A percentile compares a stretch with the other conserved stretches of the same genome.
phyloP scores from a whole-genome alignment of 2,797 vertebrate species.

The Dicrostonyx torquatus region DNA sequence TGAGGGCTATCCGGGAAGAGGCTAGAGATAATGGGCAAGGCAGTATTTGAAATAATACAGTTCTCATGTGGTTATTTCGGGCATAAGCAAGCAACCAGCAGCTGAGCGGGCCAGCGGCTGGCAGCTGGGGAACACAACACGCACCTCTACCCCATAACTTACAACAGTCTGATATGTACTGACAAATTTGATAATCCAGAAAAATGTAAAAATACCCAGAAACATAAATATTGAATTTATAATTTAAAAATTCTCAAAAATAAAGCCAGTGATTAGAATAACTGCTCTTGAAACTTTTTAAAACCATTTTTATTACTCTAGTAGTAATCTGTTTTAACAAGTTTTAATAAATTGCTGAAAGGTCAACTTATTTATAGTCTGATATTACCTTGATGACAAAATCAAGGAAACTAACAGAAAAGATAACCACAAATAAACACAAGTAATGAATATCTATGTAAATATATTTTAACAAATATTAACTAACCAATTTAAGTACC shows the following conservation, averaged over 20 bases:
- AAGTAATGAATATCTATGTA: background rate
- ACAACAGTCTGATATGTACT: background rate
- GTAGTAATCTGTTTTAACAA: background rate
- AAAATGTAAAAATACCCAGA: background rate
- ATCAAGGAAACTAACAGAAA: background rate
- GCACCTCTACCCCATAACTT: no score
- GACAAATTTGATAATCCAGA: background rate
- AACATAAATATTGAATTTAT: background rate
- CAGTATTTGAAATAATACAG: no score
- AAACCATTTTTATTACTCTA: background rate
- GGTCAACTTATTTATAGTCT: background rate
- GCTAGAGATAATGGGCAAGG: no score
- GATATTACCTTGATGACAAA: background rate
- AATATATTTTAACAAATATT: background rate
- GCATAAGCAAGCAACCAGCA: no score
- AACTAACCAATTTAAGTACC: background rate
- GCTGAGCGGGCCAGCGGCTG: no score
- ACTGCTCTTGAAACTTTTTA: background rate
- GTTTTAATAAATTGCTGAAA: background rate
- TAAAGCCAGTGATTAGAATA: background rate
- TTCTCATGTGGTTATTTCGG: no score
- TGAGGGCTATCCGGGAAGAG: no score
- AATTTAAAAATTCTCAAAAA: background rate
- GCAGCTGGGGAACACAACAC: no score
- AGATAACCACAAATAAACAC: background rate